Evolutionary conservation across 2,113 vertebrate genomes (phyloP), one percentile per base, ranked within the genome.

Genomic region (Puntigrus tetrazona): DNA sequence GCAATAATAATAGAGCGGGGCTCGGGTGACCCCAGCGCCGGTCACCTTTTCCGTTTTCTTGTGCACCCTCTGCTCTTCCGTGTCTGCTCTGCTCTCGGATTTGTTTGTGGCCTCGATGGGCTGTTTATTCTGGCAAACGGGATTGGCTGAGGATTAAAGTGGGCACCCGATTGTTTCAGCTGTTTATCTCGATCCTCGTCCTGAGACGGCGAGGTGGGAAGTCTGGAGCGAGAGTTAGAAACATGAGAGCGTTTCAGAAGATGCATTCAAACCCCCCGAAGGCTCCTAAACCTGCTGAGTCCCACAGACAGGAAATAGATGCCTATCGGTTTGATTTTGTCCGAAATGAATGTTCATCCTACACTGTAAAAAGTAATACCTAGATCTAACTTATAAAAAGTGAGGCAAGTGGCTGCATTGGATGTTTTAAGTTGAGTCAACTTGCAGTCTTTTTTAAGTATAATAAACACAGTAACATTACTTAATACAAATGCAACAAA

Each of bases 61-160:
- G 52, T 29, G 22, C 36, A 25, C 69, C 1, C 82, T 79, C 67
- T 47, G 36, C 74, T 27, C 41, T 36, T 69, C 75, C 25, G 38
- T 47, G 2, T 82, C 55, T 82, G 18, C 27, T 75, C 22, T 63
- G 13, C 59, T 38, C 72, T 47, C 6, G 8, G 18, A 83, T 65
- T 74, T 45, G 57, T 70, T 85, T 77, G 67, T 38, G 34, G 31
- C 34, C 61, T 50, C 74, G 9, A 45, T 78, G 75, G 34, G 61
- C 45, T 78, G 75, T 85, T 41, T 70, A 72, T 79, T 72, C 69
- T 45, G 65, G 65, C 79, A 83, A 85, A 83, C 81, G 80, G 81
- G 47, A 84, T 72, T 61, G 81, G 55, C 84, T 69, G 76, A 57
- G 85, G 81, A 75, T 69, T 73, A 78, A 47, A 79, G 52, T 47